Evolutionary conservation across 2,888 invertebrate species (phyloP).

Genomic region (Torymus auratus): DNA sequence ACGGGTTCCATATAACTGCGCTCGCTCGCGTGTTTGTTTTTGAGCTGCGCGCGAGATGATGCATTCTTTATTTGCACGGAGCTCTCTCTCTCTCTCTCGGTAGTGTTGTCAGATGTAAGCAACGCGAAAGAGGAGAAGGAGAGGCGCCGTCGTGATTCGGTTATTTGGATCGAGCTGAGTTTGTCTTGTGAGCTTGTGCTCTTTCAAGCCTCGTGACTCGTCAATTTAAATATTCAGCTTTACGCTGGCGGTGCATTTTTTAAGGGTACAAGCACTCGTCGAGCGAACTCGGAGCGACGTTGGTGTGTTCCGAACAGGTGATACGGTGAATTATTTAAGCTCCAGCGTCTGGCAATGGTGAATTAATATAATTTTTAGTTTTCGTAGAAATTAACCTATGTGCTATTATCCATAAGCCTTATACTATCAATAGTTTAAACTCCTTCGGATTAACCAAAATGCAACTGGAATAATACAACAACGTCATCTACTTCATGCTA

Average conservation of each 20-base stretch:
- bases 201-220: neutral
- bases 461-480: no score
- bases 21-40: constrained; percentile 24
- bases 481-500: no score
- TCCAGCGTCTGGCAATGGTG: no score
- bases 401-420: no score
- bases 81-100: neutral
- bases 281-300: neutral
- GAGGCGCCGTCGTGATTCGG: neutral
- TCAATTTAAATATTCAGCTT: neutral
- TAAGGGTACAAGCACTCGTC: neutral
- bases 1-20: neutral
- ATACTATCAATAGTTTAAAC: no score
- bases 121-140: no score
- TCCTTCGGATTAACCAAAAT: no score
- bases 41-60: constrained; percentile 28
- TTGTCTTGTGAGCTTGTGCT: neutral
- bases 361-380: no score
- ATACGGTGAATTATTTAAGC: no score
- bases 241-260: neutral
- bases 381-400: no score
- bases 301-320: no score
- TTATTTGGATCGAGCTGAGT: neutral
- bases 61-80: constrained; percentile 35
- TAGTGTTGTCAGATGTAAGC: constrained; percentile 4